Percentiles rank a stretch among this genome's conserved stretches.
Conservation (phyloP, 2,888 invertebrate genomes). For the Dromius quadrimaculatus region DNA sequence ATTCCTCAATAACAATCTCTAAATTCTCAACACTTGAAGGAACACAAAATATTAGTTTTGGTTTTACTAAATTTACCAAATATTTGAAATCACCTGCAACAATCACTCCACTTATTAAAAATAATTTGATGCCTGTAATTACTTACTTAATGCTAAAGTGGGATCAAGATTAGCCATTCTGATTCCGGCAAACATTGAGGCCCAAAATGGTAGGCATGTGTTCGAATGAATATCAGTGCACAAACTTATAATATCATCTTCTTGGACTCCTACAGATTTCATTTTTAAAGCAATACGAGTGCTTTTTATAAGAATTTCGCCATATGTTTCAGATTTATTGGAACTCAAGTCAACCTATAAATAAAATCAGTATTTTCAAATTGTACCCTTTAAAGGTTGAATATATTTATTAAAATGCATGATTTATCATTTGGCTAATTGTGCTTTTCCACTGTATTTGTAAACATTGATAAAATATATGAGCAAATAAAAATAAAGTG, state of each 20-base stretch:
- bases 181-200: slow-evolving; percentile 65
- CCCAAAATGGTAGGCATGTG: slow-evolving; percentile 64
- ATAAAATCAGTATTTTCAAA: neutral
- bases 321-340: slow-evolving; percentile 63
- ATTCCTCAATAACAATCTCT: slow-evolving; percentile 56
- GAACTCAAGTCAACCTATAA: slow-evolving; percentile 66
- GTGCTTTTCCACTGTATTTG: too few relatives aligned
- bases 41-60: slow-evolving; percentile 60
- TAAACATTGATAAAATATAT: too few relatives aligned
- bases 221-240: slow-evolving; percentile 66
- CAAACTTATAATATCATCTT: slow-evolving; percentile 64
- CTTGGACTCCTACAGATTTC: slow-evolving; percentile 61
- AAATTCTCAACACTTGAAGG: slow-evolving; percentile 57
- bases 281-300: slow-evolving; percentile 65
- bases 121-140: neutral
- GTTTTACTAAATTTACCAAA: slow-evolving; percentile 59
- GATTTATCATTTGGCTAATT: too few relatives aligned
- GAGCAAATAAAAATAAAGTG: too few relatives aligned
- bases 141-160: slow-evolving; percentile 46
- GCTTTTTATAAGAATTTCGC: slow-evolving; percentile 63
- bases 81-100: slow-evolving; percentile 59
- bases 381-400: too few relatives aligned
- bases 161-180: slow-evolving; percentile 45
- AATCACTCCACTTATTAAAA: too few relatives aligned
- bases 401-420: too few relatives aligned